phyloP scores from a whole-genome alignment of 2,113 vertebrate genomes.

The Coregonus clupeaformis region DNA sequence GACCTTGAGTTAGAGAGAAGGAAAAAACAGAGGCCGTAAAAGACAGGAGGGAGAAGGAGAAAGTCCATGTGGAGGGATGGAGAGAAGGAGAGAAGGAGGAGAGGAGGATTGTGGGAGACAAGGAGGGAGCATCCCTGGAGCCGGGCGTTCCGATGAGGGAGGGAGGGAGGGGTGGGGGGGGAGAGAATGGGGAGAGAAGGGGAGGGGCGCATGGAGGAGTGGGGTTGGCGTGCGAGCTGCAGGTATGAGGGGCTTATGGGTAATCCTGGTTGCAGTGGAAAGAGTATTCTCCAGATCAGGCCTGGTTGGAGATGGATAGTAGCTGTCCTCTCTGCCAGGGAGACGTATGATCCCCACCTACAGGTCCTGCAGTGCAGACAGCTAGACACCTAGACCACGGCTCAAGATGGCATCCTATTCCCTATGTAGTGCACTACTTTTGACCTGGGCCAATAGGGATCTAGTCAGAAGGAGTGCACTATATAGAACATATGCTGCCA shows the following conservation, averaged over 20 bases:
- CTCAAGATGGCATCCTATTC: too few relatives aligned
- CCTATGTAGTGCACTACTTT: too few relatives aligned
- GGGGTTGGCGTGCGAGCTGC: conserved; percentile 57
- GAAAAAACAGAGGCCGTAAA: conserved; percentile 54
- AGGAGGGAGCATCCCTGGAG: conserved; percentile 57
- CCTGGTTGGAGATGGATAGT: conserved; percentile 54
- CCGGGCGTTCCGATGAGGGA: conserved; percentile 43
- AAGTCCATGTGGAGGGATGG: conserved; percentile 52
- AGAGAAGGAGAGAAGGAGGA: conserved; percentile 14
- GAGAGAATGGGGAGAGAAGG: too few relatives aligned
- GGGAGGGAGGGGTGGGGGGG: conserved; percentile 35
- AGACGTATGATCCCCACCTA: conserved; percentile 47
- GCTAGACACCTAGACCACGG: conserved; percentile 49
- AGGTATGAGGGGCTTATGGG: conserved; percentile 64
- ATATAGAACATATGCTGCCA: too few relatives aligned
- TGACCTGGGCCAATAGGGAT: too few relatives aligned
- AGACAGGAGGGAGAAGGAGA: conserved; percentile 40
- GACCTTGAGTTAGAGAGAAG: conserved; percentile 64
- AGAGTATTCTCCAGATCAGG: conserved; percentile 46
- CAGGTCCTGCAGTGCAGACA: conserved; percentile 34
- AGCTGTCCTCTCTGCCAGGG: conserved; percentile 39
- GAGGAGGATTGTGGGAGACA: conserved; percentile 51
- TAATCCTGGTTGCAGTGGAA: conserved; percentile 60
- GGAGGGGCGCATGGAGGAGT: conserved; percentile 45
- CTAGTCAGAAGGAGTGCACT: too few relatives aligned